Evolutionary conservation across 2,113 vertebrate genomes (phyloP).

Genomic region (Rhinichthys klamathensis): DNA sequence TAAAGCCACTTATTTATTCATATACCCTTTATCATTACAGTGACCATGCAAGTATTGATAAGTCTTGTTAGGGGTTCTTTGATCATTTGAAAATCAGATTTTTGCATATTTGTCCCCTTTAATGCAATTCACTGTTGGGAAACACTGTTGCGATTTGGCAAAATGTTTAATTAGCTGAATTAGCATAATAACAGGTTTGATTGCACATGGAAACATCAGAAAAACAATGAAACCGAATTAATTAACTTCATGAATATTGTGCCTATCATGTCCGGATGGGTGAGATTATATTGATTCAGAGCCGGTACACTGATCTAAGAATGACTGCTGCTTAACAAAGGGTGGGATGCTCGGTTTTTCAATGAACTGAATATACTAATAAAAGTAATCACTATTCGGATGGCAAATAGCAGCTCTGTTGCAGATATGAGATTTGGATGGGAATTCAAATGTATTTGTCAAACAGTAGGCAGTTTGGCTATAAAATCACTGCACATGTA

Average conservation of each 20-base stretch:
- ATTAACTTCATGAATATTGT: conserved; percentile 64
- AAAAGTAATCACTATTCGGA: background rate
- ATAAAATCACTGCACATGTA: conserved; percentile 1
- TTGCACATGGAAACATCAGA: conserved; percentile 61
- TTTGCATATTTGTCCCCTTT: background rate
- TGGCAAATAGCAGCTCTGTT: background rate
- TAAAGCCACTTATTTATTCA: background rate
- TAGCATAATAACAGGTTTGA: conserved; percentile 64
- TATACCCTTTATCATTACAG: background rate
- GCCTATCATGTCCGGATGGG: conserved; percentile 53
- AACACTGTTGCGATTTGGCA: conserved; percentile 54
- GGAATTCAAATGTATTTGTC: conserved; percentile 22
- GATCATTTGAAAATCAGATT: background rate
- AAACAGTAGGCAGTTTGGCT: background rate
- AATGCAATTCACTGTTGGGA: background rate
- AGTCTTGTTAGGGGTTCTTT: background rate
- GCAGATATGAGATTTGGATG: conserved; percentile 6
- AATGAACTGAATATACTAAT: background rate
- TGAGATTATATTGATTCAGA: conserved; percentile 32
- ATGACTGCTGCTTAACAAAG: background rate
- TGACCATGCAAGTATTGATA: conserved; percentile 1
- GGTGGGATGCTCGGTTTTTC: background rate
- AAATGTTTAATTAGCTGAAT: conserved; percentile 64
- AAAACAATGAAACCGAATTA: conserved; percentile 58
- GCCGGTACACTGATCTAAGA: conserved; percentile 11